Evolutionary conservation across 1,140 invertebrate genomes (phyloP), one percentile per base, ranked within the genome.

Genomic region (Medauroidea extradentata): DNA sequence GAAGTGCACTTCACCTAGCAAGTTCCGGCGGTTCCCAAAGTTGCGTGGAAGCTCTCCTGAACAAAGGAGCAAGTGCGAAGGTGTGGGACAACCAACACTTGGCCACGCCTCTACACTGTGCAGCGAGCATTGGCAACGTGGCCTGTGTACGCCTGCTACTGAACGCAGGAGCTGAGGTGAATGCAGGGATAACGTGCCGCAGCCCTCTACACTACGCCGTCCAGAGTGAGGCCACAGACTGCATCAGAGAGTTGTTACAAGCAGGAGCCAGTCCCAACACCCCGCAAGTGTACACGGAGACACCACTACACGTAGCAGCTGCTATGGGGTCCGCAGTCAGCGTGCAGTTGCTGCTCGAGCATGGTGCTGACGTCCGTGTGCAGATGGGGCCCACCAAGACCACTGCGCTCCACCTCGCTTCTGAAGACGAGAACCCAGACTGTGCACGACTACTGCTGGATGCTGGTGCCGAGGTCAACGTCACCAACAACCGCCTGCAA

Each of bases 261-360:
- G 80, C 82, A 43, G 86, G 87, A 24, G 89, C 89, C 3, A 82
- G 80, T 65, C 86, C 88, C 42, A 89, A 90, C 64, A 89, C 86
- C 55, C 83, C 85, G n/a, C 87, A 89, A 78, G 84, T 90, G 23
- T 90, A 85, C 63, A 90, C 86, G 3, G 89, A 92, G 75, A 91
- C 90, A 0, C 89, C 91, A 0, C 70, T 94, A 3, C 91, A 93
- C 62, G 84, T 92, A 3, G 90, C 90, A 9, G 86, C 89, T 16
- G 81, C 85, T 44, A 73, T 89, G 29, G 90, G 90, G 9, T 83
- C 83, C 25, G 75, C 80, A 0, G 75, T 77, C 51, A 88, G 87
- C 67, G 77, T 89, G 3, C 83, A 84, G 66, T 67, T 91, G 18
- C 73, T 92, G 2, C 73, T 92, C 25, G 78, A 78, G 51, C 78